Percentiles rank a stretch among this genome's conserved stretches.
These are phyloP conservation scores for Tenualosa thibaudeaui DNA, from an alignment of 2,797 vertebrate species.

Conservation along the genomic window DNA sequence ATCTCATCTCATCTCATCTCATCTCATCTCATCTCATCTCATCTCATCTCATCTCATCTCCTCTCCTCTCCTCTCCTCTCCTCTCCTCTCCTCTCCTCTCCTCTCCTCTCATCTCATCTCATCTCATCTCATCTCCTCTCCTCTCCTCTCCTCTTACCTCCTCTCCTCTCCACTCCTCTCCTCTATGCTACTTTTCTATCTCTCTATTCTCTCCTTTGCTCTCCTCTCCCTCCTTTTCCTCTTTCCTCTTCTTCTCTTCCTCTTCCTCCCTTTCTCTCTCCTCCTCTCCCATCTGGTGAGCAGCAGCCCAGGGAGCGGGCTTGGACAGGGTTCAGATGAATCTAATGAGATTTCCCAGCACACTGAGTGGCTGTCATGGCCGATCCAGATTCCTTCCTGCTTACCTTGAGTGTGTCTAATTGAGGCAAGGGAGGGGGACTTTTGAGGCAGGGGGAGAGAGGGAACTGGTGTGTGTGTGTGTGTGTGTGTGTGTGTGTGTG, in stretches of 20 bases:
- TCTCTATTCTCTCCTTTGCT: not conserved
- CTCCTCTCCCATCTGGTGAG: slow-evolving; percentile 74
- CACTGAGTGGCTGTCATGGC: slow-evolving; percentile 75
- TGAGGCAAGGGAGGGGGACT: slow-evolving; percentile 36
- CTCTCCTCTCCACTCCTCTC: not conserved
- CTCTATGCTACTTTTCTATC: not conserved
- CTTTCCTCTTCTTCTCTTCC: not conserved
- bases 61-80: not conserved
- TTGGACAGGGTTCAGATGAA: slow-evolving; percentile 74
- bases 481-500: slow-evolving; percentile 34
- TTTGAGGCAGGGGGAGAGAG: slow-evolving; percentile 47
- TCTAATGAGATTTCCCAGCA: slow-evolving; percentile 79
- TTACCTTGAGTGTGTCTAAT: slow-evolving; percentile 79
- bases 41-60: not conserved
- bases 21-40: not conserved
- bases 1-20: no score
- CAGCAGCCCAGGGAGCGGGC: slow-evolving; percentile 70
- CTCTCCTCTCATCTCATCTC: no score
- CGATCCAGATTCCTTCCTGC: slow-evolving; percentile 76
- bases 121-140: not conserved
- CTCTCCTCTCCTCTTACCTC: not conserved
- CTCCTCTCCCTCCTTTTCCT: not conserved
- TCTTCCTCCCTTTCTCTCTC: slow-evolving; percentile 53
- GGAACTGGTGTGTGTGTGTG: slow-evolving; percentile 9
- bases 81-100: not conserved